Base-by-base conservation (phyloP, 2,113 vertebrate species). In the Gallinago jamesoni region DNA sequence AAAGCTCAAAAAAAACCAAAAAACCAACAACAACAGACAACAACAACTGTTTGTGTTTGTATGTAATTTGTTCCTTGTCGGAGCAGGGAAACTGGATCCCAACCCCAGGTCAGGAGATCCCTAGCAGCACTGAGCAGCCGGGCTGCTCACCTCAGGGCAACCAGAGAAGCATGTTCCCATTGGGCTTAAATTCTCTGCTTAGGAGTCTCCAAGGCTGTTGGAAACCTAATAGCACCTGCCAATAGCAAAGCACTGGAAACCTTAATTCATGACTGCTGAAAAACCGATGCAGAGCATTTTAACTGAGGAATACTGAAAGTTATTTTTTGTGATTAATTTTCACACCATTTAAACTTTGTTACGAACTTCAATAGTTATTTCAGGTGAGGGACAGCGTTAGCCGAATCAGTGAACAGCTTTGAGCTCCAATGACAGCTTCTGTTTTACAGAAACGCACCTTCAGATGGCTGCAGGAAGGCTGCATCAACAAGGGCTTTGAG, bases 91-190 rank as follows among this genome's bases (percentile, higher is more conserved):
- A 84, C 59, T 30, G 59, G n/a, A 13, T 66, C 22, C 47, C 39
- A 72, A 30, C 13, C 23, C 1, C 0, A 30, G 33, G 22, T 15
- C 0, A 1, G 63, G 45, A 86, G 43, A 45, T 14, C 53, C 35
- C 66, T 23, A 64, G 33, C 35, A 56, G 31, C 11, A 9, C 11
- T 31, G 37, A 72, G 84, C n/a, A 35, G 37, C 21, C 41, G 13
- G 55, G 47, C 39, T 79, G 66, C 56, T 75, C 24, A 8, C 20
- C 30, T 1, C 0, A 12, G 22, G 21, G 37, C 35, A 41, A 64
- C 22, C 27, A 68, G n/a, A 22, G 64, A 82, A 86, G 47, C 2
- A 9, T 3, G 13, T 31, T 84, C 30, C 41, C 53, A 24, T 9
- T 20, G 27, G 47, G 53, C 53, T 91, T 41, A 47, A 69, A 33